A percentile compares a stretch with the other conserved stretches of the same genome.
These are phyloP conservation scores for Mactra quadrangularis DNA, from an alignment of 1,140 invertebrate genomes.

Conservation along the genomic window DNA sequence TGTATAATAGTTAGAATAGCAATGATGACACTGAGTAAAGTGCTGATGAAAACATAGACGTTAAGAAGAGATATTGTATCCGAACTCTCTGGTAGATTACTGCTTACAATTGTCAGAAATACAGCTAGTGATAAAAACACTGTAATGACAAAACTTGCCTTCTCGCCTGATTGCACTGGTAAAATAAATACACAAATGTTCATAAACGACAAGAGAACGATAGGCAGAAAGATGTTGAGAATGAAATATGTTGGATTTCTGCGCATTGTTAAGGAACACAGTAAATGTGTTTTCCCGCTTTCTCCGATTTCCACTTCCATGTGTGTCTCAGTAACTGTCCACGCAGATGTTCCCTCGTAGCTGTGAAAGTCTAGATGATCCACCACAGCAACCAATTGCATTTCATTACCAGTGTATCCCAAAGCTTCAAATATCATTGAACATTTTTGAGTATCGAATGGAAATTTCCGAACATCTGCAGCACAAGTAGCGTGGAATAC, in stretches of 20 bases:
- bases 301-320: not conserved
- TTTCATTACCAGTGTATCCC: conserved; percentile 18
- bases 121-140: conserved; percentile 86
- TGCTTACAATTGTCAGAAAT: conserved; percentile 86
- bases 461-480: conserved; percentile 98
- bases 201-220: conserved; percentile 85
- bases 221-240: conserved; percentile 86
- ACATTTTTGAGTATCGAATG: conserved; percentile 97
- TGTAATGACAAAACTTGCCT: conserved; percentile 86
- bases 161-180: conserved; percentile 86
- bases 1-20: conserved; percentile 43
- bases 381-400: conserved; percentile 1
- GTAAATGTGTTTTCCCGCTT: not conserved
- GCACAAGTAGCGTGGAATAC: conserved; percentile 98
- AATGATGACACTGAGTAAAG: conserved; percentile 38
- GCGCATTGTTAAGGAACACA: conserved; percentile 57
- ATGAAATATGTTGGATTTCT: conserved; percentile 82
- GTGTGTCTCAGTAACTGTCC: conserved; percentile 24
- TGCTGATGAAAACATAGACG: conserved; percentile 71
- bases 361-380: conserved; percentile 38
- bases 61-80: conserved; percentile 86
- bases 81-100: conserved; percentile 86
- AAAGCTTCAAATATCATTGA: conserved; percentile 87
- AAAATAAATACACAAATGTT: conserved; percentile 86
- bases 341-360: conserved; percentile 1